Evolutionary conservation across 2,797 vertebrate genomes (phyloP), one percentile per base, ranked within the genome.

Genomic region (Alectoris magna): DNA sequence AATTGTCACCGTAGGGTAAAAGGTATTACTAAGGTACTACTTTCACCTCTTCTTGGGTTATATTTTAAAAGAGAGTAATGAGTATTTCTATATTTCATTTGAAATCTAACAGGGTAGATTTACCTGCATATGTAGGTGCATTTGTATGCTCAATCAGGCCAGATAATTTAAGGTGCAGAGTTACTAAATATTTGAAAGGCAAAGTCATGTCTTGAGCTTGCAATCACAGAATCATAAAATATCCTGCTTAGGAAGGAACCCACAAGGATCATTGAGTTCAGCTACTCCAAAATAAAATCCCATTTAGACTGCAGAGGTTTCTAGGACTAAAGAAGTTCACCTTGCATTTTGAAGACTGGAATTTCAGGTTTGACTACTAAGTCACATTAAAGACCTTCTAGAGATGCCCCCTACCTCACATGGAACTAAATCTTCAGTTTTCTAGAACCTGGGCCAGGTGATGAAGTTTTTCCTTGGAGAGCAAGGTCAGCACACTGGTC

Each of bases 1-100:
- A 55, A 4, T 1, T 73, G 69, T 44, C 49, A n/a, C 38, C 13
- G 19, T 12, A 14, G 12, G 19, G 14, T 51, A 26, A 68, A 58
- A 79, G 1, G 6, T 31, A 15, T 21, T 55, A 34, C 34, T 23
- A 34, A 16, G 13, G 21, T 36, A 38, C 5, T 0, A 0, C 18
- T 74, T 39, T 15, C 21, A 49, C 24, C n/a, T 67, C n/a, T 44
- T 51, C 39, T 3, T 4, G 38, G 21, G 17, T 24, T 18, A 27
- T 4, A 5, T 31, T 67, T 91, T 44, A 23, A 59, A 71, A 48
- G 27, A 38, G 53, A 76, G 21, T 49, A 51, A 24, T 23, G 4
- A 71, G 18, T 1, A 4, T 36, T 68, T 34, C 11, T 53, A 7
- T 17, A 31, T 58, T 67, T 67, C 15, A 22, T 14, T 2, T 27